A percentile compares a stretch with the other conserved stretches of the same genome.
phyloP scores from a whole-genome alignment of 1,140 invertebrate species.

The Drosophila ercepeae region DNA sequence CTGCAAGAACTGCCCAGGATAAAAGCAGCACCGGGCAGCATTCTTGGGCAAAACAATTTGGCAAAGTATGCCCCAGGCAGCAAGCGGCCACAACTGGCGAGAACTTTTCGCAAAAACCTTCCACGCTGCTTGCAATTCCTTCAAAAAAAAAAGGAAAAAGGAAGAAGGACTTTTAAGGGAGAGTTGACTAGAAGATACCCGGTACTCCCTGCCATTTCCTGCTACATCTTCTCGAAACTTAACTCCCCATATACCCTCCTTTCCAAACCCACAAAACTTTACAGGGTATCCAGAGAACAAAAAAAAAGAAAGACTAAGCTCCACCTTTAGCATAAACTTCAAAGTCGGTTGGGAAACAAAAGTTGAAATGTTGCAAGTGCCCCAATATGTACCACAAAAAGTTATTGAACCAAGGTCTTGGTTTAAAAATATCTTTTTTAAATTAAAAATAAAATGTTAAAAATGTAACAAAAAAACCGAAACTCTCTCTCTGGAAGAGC shows the following conservation, averaged over 20 bases:
- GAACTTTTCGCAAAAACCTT: conserved; percentile 5
- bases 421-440: no score
- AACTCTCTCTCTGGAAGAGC: not conserved
- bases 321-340: conserved; percentile 8
- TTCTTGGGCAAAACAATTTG: conserved; percentile 55
- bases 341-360: conserved; percentile 16
- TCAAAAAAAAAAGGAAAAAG: not conserved
- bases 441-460: no score
- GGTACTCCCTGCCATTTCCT: no score
- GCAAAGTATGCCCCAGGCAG: conserved; percentile 35
- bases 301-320: not conserved
- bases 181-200: no score
- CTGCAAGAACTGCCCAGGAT: conserved; percentile 13
- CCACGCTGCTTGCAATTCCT: not conserved
- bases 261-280: not conserved
- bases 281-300: not conserved
- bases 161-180: not conserved
- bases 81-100: conserved; percentile 30
- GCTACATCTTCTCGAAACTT: not conserved
- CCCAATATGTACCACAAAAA: no score
- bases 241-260: no score
- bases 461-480: not conserved
- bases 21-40: not conserved
- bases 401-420: not conserved
- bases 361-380: conserved; percentile 16